These are phyloP conservation scores for Dendrolimus pini DNA, from an alignment of 2,888 invertebrate genomes.

Conservation along the genomic window DNA sequence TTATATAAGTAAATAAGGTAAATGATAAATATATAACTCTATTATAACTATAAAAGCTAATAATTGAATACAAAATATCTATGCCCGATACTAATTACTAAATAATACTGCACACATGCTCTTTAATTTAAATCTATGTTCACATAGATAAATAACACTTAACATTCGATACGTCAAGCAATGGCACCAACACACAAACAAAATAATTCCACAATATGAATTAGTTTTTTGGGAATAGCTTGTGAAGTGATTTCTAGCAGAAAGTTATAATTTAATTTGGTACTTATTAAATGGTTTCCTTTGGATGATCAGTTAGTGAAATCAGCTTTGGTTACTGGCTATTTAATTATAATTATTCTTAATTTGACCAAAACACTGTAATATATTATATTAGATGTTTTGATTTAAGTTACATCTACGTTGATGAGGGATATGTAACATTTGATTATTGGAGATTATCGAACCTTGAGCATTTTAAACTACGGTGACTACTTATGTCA, in stretches of 20 bases:
- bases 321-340: constrained; percentile 34
- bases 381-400: no score
- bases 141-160: constrained; percentile 57
- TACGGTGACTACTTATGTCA: constrained; percentile 54
- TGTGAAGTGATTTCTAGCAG: background rate
- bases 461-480: constrained; percentile 1
- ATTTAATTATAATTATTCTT: background rate
- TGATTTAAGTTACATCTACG: no score
- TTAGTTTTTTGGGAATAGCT: constrained; percentile 13
- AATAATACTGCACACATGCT: constrained; percentile 67
- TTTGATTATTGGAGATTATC: background rate
- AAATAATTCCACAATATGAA: constrained; percentile 20
- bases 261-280: background rate
- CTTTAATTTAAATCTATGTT: constrained; percentile 51
- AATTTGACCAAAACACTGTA: no score
- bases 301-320: constrained; percentile 35
- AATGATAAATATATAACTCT: background rate
- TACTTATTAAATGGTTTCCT: background rate
- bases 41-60: constrained; percentile 37
- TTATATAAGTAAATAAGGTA: no score
- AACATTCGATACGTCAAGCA: constrained; percentile 14
- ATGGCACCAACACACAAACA: constrained; percentile 31
- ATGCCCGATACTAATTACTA: constrained; percentile 27
- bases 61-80: constrained; percentile 10
- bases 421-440: background rate